Evolutionary conservation across 1,140 invertebrate species (phyloP).

Genomic region (Caenorhabditis inopinata): DNA sequence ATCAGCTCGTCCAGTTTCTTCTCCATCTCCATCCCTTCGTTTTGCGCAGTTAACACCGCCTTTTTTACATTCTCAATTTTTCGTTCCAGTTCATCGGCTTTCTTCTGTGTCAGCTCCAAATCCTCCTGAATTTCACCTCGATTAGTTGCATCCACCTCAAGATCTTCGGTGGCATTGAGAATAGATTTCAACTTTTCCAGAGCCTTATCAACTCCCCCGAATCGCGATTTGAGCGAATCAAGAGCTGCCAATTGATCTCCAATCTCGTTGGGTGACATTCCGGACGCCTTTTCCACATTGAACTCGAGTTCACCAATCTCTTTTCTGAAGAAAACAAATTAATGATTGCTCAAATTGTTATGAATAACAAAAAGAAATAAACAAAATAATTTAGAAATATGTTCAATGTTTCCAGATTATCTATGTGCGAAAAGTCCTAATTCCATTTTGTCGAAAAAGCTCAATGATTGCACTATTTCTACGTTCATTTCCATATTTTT

Average conservation of each 20-base stretch:
- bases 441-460: too few species aligned
- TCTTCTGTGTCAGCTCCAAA: constrained; percentile 25
- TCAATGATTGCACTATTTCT: too few species aligned
- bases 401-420: too few species aligned
- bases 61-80: constrained; percentile 37
- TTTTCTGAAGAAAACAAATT: background rate
- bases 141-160: constrained; percentile 36
- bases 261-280: background rate
- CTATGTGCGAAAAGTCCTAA: too few species aligned
- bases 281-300: constrained; percentile 1
- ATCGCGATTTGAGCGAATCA: background rate
- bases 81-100: constrained; percentile 18
- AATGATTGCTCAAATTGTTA: too few species aligned
- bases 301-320: constrained; percentile 36
- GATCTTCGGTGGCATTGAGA: constrained; percentile 47
- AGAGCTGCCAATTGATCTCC: constrained; percentile 21
- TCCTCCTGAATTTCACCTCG: constrained; percentile 33
- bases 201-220: background rate
- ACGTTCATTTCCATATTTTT: background rate
- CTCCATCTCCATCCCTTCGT: constrained; percentile 21
- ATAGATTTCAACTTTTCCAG: constrained; percentile 69
- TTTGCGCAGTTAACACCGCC: constrained; percentile 8
- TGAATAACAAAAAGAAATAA: too few species aligned
- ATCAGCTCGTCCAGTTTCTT: constrained; percentile 67
- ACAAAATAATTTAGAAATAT: too few species aligned